Evolutionary conservation across 1,140 invertebrate genomes (phyloP), one percentile per base, ranked within the genome.

Genomic region (Orchesella cincta): DNA sequence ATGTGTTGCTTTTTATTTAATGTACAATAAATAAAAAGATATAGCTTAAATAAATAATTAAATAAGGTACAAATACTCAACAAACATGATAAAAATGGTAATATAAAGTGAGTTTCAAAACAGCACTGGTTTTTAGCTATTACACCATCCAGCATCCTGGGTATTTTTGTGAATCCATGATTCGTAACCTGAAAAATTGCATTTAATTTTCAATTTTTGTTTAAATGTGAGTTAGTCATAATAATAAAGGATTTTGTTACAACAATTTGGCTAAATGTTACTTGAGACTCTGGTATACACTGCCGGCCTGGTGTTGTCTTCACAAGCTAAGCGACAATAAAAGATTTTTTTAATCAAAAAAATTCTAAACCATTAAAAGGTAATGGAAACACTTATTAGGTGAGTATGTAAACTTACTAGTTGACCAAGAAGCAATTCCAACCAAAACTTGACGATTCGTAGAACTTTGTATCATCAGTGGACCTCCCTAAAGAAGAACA

Each of bases 391-490:
- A 46, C 39, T 46, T 5, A 46, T 46, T 46, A 46, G 39, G 18
- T 18, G 5, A 57, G 23, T 5, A 57, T 57, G 5, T 57, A 3
- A 57, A 57, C 23, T 67, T 67, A 67, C 62, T 67, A 3, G 62
- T 18, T 14, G 62, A 67, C 62, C 62, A 67, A 3, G 62, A 67
- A 8, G 62, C 62, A 67, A 67, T 8, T 33, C 62, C 62, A 18
- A 29, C 62, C 12, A 67, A 33, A 33, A 67, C 62, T 29, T 67
- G 62, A 31, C 31, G 62, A 67, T 1, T 67, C 33, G 8, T 67
- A 2, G 62, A 67, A 12, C 5, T 33, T 2, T 12, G 62, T 31
- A 67, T 67, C 62, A 67, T 67, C 8, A 67, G 31, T 14, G 62
- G 62, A 33, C 62, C 62, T 29, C 62, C 62, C 39, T n/a, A n/a